Percentiles rank a stretch among this genome's conserved stretches.
Evolutionary conservation across 1,140 invertebrate species (phyloP).

Genomic region (Drosophila sp.): DNA sequence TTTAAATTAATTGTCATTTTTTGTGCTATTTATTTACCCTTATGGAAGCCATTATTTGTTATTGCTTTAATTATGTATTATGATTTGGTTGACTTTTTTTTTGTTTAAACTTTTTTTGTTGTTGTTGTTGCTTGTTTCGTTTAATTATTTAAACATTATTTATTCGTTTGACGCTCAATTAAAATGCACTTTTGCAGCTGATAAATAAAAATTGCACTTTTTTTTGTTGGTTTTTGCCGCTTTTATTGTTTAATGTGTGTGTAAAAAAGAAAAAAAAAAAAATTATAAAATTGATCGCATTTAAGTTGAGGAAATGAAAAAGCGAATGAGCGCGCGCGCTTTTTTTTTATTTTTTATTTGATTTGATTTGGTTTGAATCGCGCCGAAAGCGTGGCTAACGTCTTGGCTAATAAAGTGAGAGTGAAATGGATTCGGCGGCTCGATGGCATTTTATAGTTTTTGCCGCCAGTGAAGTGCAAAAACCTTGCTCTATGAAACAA

Average conservation of each 20-base stretch:
- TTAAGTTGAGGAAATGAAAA: slow-evolving; percentile 11
- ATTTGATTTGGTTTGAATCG: neutral
- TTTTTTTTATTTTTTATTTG: neutral
- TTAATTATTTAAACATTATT: slow-evolving; percentile 22
- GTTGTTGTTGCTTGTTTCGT: slow-evolving; percentile 25
- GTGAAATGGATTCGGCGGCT: slow-evolving; percentile 63
- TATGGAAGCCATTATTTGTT: slow-evolving; percentile 53
- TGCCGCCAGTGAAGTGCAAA: slow-evolving; percentile 57
- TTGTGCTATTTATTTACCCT: slow-evolving; percentile 61
- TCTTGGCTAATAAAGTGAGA: slow-evolving; percentile 75
- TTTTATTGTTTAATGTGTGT: slow-evolving; percentile 11
- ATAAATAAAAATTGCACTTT: slow-evolving; percentile 7
- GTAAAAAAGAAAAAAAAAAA: slow-evolving; percentile 10
- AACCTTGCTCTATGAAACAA: slow-evolving; percentile 44
- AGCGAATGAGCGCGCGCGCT: neutral
- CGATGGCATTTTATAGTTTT: slow-evolving; percentile 62
- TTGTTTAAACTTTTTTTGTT: slow-evolving; percentile 23
- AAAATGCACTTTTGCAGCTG: slow-evolving; percentile 38
- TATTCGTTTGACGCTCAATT: slow-evolving; percentile 40
- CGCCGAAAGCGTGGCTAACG: slow-evolving; percentile 35
- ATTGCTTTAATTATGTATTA: slow-evolving; percentile 30
- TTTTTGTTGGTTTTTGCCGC: neutral
- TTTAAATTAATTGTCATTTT: neutral
- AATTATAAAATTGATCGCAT: slow-evolving; percentile 13
- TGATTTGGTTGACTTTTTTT: slow-evolving; percentile 36